Evolutionary conservation across 1,140 invertebrate species (phyloP), one percentile per base, ranked within the genome.

Genomic region (Neodiprion pinetum): DNA sequence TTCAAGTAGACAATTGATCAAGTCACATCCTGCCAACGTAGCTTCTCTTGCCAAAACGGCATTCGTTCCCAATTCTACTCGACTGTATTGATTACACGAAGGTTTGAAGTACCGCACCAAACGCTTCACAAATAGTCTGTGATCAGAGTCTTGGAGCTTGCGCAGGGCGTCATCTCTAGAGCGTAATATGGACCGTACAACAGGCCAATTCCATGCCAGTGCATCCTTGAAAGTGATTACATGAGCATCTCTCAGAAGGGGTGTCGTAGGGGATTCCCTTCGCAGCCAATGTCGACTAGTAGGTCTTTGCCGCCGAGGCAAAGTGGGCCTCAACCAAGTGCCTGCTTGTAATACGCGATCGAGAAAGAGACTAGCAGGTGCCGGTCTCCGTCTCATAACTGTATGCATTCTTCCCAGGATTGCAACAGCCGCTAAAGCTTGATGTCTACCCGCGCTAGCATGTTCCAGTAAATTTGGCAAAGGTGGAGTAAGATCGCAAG

Each of bases 61-160:
- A 82, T 89, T 82, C 84, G 90, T 89, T 86, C 93, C 87, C 85
- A 95, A 80, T 90, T 97, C 88, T 86, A 97, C 85, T 74, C 89
- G 85, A 66, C 91, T 92, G 87, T 96, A 98, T 71, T 93, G 93
- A 84, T 97, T 96, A 72, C 93, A 94, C 17, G 94, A 95, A 0
- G 97, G 97, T 84, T 95, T 95, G 82, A 94, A 96, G 85, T 97
- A 98, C 76, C 94, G 93, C 1, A 97, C 89, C 3, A 99, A 89
- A 49, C 94, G 92, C 75, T 94, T 93, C 1, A 97, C 89, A 88
- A 98, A 98, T n/a, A 91, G 85, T 69, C 92, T 92, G 83, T 95
- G 92, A 73, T 92, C 92, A 53, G 93, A 93, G 82, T 98, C 95
- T 70, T 82, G 81, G 0, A 87, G 65, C 7, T 82, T 78, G 12